Conservation (phyloP, 2,888 invertebrate genomes). For the Chalcis sispes region DNA sequence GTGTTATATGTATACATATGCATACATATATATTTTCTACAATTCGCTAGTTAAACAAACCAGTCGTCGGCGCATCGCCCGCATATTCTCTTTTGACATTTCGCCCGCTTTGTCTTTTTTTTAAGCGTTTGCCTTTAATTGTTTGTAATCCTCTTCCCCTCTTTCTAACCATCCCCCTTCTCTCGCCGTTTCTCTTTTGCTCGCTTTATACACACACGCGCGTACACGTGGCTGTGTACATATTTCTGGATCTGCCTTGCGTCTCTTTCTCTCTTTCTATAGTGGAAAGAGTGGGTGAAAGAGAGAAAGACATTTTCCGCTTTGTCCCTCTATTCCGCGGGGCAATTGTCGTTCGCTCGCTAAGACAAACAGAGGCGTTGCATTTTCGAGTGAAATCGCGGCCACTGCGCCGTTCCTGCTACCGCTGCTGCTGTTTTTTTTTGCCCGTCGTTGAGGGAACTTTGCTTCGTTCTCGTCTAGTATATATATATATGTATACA, state of each 20-base stretch:
- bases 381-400: conserved; percentile 12
- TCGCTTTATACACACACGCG: not conserved
- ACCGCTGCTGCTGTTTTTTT: conserved; percentile 26
- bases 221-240: too few species aligned
- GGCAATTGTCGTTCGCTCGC: not conserved
- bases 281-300: not conserved
- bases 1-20: too few species aligned
- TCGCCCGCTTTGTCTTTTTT: conserved; percentile 16
- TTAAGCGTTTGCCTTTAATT: conserved; percentile 38
- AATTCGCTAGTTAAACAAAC: conserved; percentile 35
- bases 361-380: conserved; percentile 7
- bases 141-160: conserved; percentile 29
- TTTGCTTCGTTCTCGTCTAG: not conserved
- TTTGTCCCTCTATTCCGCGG: not conserved
- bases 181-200: conserved; percentile 10
- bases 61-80: conserved; percentile 7
- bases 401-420: not conserved
- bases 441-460: not conserved
- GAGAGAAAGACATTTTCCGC: not conserved
- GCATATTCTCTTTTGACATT: not conserved
- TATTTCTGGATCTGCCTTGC: too few species aligned
- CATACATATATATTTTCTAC: conserved; percentile 29
- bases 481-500: not conserved
- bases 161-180: not conserved
- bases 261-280: not conserved